These are phyloP conservation scores for Zaprionus capensis DNA, from an alignment of 1,140 invertebrate species.

Conservation along the genomic window DNA sequence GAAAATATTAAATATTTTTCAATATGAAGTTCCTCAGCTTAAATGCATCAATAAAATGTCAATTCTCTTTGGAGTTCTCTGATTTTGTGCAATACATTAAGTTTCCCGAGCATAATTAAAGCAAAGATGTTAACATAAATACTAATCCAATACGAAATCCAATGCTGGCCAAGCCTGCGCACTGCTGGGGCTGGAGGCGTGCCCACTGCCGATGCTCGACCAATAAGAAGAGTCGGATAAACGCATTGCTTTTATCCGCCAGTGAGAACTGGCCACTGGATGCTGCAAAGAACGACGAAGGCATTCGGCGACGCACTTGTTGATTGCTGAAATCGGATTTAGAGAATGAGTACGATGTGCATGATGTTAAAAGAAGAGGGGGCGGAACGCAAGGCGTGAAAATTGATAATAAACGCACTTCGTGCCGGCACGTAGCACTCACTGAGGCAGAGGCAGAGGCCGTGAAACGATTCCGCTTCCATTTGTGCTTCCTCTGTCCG, in stretches of 20 bases:
- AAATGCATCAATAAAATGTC: background rate
- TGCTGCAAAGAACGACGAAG: constrained; percentile 43
- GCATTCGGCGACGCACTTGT: constrained; percentile 60
- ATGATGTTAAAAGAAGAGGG: background rate
- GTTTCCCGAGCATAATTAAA: constrained; percentile 7
- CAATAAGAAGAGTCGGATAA: constrained; percentile 67
- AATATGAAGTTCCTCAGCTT: background rate
- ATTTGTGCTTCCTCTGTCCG: constrained; percentile 22
- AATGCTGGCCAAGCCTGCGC: constrained; percentile 55
- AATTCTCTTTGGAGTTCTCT: background rate
- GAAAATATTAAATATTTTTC: background rate
- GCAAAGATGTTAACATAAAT: constrained; percentile 29
- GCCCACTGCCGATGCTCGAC: constrained; percentile 5
- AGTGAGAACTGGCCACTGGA: constrained; percentile 57
- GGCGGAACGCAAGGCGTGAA: constrained; percentile 40
- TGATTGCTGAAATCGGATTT: constrained; percentile 32
- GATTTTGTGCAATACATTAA: background rate
- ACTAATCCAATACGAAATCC: constrained; percentile 18
- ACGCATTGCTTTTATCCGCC: constrained; percentile 70
- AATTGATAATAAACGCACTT: constrained; percentile 76
- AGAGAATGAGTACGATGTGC: constrained; percentile 4
- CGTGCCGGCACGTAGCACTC: constrained; percentile 54
- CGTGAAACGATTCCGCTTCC: constrained; percentile 30
- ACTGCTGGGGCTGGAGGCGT: constrained; percentile 50
- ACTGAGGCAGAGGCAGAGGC: constrained; percentile 21